phyloP scores from a whole-genome alignment of 2,888 invertebrate species.

The Drosophila anomelani region DNA sequence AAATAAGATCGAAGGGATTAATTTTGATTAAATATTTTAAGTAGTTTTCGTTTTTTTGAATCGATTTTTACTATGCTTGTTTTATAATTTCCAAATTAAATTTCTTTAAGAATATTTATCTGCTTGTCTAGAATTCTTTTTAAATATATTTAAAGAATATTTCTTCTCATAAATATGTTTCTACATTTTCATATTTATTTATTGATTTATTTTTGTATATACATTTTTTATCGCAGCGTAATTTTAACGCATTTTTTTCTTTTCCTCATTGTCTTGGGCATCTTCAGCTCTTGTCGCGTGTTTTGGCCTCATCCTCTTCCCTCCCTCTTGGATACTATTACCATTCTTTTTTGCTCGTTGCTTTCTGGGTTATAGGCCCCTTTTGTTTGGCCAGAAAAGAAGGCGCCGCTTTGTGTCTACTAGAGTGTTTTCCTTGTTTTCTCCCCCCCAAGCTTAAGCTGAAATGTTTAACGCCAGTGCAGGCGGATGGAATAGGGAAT shows the following conservation, averaged over 20 bases:
- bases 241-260: conserved; percentile 24
- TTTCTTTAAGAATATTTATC: no score
- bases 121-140: no score
- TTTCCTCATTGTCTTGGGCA: conserved; percentile 20
- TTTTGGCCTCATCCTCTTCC: conserved; percentile 9
- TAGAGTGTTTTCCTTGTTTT: conserved; percentile 66
- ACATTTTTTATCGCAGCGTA: conserved; percentile 6
- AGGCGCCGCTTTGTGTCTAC: conserved; percentile 72
- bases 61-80: no score
- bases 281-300: conserved; percentile 23
- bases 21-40: no score
- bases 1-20: no score
- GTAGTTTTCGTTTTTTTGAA: no score
- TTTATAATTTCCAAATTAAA: no score
- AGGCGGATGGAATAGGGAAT: conserved; percentile 28
- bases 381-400: conserved; percentile 52
- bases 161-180: not conserved
- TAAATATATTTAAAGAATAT: no score
- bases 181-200: not conserved
- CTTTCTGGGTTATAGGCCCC: conserved; percentile 49
- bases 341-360: conserved; percentile 33
- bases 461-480: conserved; percentile 64
- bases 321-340: conserved; percentile 18
- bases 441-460: conserved; percentile 49
- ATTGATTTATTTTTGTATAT: not conserved